Conservation (phyloP, 2,888 invertebrate genomes). For the Caenorhabditis sp. region DNA sequence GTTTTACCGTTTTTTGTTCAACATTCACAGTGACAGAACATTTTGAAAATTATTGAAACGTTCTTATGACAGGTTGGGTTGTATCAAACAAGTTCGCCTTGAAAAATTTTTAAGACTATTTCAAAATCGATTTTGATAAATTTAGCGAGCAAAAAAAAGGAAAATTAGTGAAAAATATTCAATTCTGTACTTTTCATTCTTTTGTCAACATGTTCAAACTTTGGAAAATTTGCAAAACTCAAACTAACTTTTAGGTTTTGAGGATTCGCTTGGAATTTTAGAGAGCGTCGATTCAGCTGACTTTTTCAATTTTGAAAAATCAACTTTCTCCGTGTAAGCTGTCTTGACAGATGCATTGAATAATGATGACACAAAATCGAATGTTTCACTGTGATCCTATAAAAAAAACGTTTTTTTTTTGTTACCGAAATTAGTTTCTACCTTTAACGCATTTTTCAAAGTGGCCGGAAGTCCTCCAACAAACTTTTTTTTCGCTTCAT, state of each 20-base stretch:
- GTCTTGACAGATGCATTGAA: slow-evolving; percentile 12
- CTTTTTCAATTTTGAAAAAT: slow-evolving; percentile 1
- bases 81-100: no score
- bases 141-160: no score
- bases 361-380: slow-evolving; percentile 9
- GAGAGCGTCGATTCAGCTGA: background rate
- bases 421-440: background rate
- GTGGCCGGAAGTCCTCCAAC: slow-evolving; percentile 20
- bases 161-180: no score
- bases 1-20: no score
- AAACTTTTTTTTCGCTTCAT: slow-evolving; percentile 44
- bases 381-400: background rate
- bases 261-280: background rate
- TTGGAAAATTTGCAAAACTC: no score
- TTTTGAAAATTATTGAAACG: no score
- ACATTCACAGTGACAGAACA: no score
- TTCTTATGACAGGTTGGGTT: no score
- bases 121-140: no score
- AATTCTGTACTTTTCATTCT: no score
- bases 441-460: slow-evolving; percentile 19
- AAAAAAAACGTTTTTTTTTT: background rate
- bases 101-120: no score
- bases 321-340: slow-evolving; percentile 16
- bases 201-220: no score
- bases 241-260: background rate